These are phyloP conservation scores for Ophthalmolycus amberensis DNA, from an alignment of 2,113 vertebrate genomes.

Conservation along the genomic window DNA sequence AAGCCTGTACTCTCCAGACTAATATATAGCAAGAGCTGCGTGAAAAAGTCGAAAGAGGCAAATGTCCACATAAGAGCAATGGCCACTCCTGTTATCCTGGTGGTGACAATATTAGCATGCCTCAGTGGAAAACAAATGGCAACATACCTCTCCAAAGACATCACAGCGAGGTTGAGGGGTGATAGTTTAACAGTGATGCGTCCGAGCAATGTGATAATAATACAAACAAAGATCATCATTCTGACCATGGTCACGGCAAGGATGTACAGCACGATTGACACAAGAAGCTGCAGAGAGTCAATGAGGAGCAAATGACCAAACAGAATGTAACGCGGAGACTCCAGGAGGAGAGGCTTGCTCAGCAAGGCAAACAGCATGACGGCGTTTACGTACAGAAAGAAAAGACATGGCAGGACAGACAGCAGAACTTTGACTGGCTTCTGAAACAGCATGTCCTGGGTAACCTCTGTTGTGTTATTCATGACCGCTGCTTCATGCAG, in stretches of 20 bases:
- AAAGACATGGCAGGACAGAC: slow-evolving; percentile 57
- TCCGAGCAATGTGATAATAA: slow-evolving; percentile 1
- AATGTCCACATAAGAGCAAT: slow-evolving; percentile 59
- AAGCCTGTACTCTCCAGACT: background rate
- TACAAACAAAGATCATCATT: slow-evolving; percentile 56
- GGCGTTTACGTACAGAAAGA: slow-evolving; percentile 69
- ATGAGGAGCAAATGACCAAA: slow-evolving; percentile 71
- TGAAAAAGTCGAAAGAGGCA: slow-evolving; percentile 48
- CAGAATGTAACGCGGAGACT: slow-evolving; percentile 70
- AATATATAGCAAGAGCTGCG: slow-evolving; percentile 54
- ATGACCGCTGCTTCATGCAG: slow-evolving; percentile 20
- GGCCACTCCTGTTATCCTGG: slow-evolving; percentile 21
- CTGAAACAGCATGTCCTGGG: background rate
- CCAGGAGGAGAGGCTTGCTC: slow-evolving; percentile 61
- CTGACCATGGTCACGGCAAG: slow-evolving; percentile 42
- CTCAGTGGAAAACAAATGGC: slow-evolving; percentile 76
- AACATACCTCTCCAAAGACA: slow-evolving; percentile 77
- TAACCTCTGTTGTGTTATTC: slow-evolving; percentile 37
- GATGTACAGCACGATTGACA: slow-evolving; percentile 53
- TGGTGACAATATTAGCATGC: slow-evolving; percentile 52
- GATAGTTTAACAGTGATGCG: slow-evolving; percentile 34
- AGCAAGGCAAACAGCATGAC: slow-evolving; percentile 70
- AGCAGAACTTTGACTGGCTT: slow-evolving; percentile 32
- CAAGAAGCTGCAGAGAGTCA: slow-evolving; percentile 65
- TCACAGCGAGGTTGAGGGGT: slow-evolving; percentile 69